Base-by-base conservation (phyloP, 1,140 invertebrate genomes). In the Drosophila persimilis region DNA sequence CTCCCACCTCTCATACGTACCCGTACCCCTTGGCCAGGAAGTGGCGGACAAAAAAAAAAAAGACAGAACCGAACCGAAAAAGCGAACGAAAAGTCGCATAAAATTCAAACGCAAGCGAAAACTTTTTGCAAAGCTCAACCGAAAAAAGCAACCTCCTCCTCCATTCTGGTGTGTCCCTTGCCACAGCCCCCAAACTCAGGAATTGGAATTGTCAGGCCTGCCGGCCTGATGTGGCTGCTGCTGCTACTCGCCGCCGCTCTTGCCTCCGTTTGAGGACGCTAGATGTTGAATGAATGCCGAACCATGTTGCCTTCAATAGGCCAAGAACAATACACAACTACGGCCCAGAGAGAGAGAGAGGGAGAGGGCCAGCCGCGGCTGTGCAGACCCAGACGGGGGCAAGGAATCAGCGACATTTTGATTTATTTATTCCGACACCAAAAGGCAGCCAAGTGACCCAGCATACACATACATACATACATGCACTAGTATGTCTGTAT, bases 101-200 rank as follows among this genome's bases (percentile, higher is more conserved):
- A 86, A 86, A 86, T 76, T 88, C 78, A 88, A 86, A 88, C 74
- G 83, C 83, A 72, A 86, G 83, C 84, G 75, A 88, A 88, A 86
- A 86, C 59, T 86, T 84, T 86, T 62, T 76, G 70, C 74, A 52
- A 71, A 86, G 77, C 77, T 71, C 63, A 71, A 80, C 57, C 58
- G 45, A 76, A 80, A 67, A 57, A 57, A 65, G 50, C 56, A 62
- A 62, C 53, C 58, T 31, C 39, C 39, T 20, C 15, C 54, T 13
- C 24, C 15, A 15, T 24, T 46, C 46, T 17, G 31, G 31, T 35
- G 31, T 4, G 31, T 35, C 3, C 29, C 29, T 3, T 31, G 7
- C 7, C 29, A 29, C 29, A 7, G 29, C 54, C 45, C 45, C 41
- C 9, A 3, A 13, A 57, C 24, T 47, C 15, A 63, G 55, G 20